Conservation (phyloP, 53 echinoderm and acorn worm species). For the Henricia sp. region DNA sequence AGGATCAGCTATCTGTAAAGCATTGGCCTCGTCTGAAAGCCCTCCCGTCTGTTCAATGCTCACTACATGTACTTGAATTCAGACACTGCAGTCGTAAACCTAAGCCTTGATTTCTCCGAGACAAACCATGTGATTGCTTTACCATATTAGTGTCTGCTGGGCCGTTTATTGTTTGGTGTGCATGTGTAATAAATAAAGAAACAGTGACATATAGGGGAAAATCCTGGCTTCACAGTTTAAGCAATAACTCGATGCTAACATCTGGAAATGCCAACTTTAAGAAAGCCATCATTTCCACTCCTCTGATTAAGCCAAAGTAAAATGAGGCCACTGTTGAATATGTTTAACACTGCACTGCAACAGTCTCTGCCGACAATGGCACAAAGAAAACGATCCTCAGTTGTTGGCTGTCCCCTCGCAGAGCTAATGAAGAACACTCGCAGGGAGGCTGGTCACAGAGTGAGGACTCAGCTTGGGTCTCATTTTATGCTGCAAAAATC, state of each 20-base stretch:
- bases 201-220: background rate
- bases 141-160: conserved; percentile 25
- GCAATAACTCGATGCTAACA: conserved; percentile 46
- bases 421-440: conserved; percentile 55
- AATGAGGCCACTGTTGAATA: conserved; percentile 49
- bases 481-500: background rate
- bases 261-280: conserved; percentile 57
- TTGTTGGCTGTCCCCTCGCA: conserved; percentile 4
- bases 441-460: background rate
- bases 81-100: conserved; percentile 17
- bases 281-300: conserved; percentile 65
- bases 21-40: background rate
- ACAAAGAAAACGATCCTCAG: too few relatives aligned
- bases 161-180: conserved; percentile 25
- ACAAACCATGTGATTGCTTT: conserved; percentile 20
- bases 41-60: background rate
- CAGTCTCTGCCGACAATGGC: background rate
- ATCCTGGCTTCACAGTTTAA: conserved; percentile 24
- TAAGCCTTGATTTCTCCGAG: conserved; percentile 27
- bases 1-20: conserved; percentile 6
- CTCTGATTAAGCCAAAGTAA: conserved; percentile 41
- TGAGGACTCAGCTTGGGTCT: background rate
- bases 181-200: background rate
- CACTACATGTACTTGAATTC: background rate
- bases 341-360: conserved; percentile 21